Percentiles rank a stretch among this genome's conserved stretches.
Evolutionary conservation across 1,140 invertebrate species (phyloP).

Genomic region (Ips typographus): DNA sequence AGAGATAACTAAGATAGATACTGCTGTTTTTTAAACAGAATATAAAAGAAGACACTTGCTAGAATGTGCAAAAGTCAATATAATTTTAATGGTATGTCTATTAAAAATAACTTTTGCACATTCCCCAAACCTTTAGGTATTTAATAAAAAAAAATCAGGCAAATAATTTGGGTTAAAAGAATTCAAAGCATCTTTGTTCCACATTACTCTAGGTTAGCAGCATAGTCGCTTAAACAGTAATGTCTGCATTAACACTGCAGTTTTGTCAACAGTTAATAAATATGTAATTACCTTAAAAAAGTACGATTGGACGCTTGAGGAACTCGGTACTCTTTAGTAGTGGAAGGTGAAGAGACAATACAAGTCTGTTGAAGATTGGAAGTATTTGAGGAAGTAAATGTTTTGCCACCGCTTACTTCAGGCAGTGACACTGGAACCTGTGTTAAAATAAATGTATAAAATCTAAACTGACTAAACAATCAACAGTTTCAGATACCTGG

Average conservation of each 20-base stretch:
- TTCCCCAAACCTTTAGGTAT: neutral
- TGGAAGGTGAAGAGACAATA: slow-evolving; percentile 66
- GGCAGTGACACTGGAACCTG: slow-evolving; percentile 40
- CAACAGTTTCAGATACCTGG: slow-evolving; percentile 49
- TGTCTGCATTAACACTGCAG: neutral
- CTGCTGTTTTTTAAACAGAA: no score
- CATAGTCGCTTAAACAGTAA: no score
- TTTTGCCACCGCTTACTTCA: slow-evolving; percentile 51
- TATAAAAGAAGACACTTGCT: no score
- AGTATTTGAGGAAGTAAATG: slow-evolving; percentile 58
- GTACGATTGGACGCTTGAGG: slow-evolving; percentile 52
- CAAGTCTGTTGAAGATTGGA: slow-evolving; percentile 67
- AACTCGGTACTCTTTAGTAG: slow-evolving; percentile 63
- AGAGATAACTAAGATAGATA: no score
- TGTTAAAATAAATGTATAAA: slow-evolving; percentile 33
- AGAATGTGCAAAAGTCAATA: no score
- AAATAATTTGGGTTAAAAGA: neutral
- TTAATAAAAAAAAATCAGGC: no score
- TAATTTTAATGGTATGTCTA: no score
- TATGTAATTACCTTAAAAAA: slow-evolving; percentile 21
- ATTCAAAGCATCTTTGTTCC: neutral
- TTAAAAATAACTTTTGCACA: neutral
- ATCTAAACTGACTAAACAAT: slow-evolving; percentile 31
- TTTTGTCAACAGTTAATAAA: neutral
- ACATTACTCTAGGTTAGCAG: no score